These are phyloP conservation scores for Alviniconcha marisindica DNA, from an alignment of 1,140 invertebrate species.

Conservation along the genomic window DNA sequence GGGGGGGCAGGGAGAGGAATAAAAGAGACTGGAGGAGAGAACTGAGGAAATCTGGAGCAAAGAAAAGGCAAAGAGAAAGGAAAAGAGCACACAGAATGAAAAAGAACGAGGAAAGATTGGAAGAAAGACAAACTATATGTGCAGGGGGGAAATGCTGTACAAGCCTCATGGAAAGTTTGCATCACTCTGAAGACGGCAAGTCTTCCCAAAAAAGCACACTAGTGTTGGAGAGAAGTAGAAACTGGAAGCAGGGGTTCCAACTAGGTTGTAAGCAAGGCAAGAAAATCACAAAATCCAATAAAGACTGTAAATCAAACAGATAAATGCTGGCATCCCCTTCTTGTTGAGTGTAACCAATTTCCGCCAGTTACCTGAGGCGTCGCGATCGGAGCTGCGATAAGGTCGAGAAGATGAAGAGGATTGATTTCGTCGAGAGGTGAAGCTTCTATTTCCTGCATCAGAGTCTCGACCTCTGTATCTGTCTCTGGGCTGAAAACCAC, in stretches of 20 bases:
- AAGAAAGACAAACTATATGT: background rate
- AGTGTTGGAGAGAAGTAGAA: background rate
- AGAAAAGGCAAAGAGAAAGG: background rate
- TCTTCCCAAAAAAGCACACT: background rate
- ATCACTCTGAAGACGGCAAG: background rate
- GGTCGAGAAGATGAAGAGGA: conserved; percentile 19
- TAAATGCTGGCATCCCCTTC: too few relatives aligned
- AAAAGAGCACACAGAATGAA: background rate
- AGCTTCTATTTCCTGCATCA: conserved; percentile 28
- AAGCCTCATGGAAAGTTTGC: background rate
- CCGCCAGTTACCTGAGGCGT: conserved; percentile 22
- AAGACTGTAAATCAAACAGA: too few relatives aligned
- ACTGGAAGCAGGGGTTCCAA: background rate
- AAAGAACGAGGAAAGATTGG: background rate
- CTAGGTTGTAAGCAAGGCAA: conserved; percentile 17
- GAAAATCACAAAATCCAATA: conserved; percentile 1
- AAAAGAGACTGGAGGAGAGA: background rate
- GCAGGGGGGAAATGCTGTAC: too few relatives aligned
- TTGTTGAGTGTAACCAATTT: too few relatives aligned
- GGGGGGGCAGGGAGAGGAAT: background rate
- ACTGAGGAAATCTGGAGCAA: background rate
- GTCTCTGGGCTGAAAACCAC: conserved; percentile 40
- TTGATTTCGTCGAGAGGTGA: conserved; percentile 23
- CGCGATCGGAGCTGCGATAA: conserved; percentile 12
- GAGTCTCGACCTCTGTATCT: conserved; percentile 35